Evolutionary conservation across 2,888 invertebrate species (phyloP).

Genomic region (Koerneria pararmatus): DNA sequence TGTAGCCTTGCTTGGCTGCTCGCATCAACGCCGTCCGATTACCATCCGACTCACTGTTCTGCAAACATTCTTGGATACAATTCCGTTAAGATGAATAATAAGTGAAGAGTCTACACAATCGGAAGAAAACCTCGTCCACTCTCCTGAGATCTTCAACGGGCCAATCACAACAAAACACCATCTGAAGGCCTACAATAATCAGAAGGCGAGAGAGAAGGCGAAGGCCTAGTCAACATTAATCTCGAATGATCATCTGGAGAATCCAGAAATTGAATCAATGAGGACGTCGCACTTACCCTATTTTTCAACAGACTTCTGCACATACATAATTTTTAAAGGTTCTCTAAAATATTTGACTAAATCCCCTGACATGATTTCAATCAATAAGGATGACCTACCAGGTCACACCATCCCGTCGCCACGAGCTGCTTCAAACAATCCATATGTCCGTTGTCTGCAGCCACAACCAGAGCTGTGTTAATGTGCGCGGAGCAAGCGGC

Average conservation of each 20-base stretch:
- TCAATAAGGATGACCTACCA: conserved; percentile 65
- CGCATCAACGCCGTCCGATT: conserved; percentile 97
- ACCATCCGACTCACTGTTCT: conserved; percentile 90
- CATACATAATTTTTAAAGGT: conserved; percentile 25
- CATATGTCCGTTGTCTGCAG: conserved; percentile 96
- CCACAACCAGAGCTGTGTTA: conserved; percentile 84
- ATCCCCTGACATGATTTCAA: background rate
- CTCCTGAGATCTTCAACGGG: too few relatives aligned
- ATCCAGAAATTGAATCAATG: too few relatives aligned
- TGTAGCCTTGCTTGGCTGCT: conserved; percentile 90
- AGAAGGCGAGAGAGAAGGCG: too few relatives aligned
- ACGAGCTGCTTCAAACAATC: conserved; percentile 89
- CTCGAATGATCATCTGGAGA: too few relatives aligned
- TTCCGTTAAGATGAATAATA: too few relatives aligned
- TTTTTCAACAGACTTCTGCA: too few relatives aligned
- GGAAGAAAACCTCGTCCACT: too few relatives aligned
- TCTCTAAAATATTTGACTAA: conserved; percentile 19
- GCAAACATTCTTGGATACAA: background rate
- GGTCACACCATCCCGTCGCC: conserved; percentile 77
- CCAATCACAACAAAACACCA: too few relatives aligned
- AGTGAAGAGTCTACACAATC: too few relatives aligned
- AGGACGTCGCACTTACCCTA: background rate
- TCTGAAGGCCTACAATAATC: too few relatives aligned
- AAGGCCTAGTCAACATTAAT: too few relatives aligned
- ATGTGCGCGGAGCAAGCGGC: conserved; percentile 1